A percentile compares a stretch with the other conserved stretches of the same genome.
Evolutionary conservation across 30 jellyfish, hydroid and myxozoan genomes (phyloP).

Genomic region (Aurelia sp.): DNA sequence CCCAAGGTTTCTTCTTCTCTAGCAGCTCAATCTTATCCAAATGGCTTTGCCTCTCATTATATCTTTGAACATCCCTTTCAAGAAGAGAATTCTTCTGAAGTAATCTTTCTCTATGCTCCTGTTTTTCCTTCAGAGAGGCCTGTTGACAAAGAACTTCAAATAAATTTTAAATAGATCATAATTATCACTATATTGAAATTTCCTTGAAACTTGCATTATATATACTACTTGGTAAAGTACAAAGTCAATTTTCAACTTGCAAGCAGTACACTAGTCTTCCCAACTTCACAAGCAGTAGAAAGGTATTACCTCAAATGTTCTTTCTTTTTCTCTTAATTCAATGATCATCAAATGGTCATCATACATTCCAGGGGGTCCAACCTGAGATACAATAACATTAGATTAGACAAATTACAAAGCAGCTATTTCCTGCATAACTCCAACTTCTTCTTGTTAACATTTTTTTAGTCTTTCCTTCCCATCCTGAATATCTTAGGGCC

Average conservation of each 20-base stretch:
- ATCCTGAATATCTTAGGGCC: too few species aligned
- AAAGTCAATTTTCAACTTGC: too few species aligned
- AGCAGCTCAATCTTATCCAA: constrained; percentile 61
- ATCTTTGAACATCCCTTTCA: constrained; percentile 88
- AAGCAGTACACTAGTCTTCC: too few species aligned
- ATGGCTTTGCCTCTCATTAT: constrained; percentile 84
- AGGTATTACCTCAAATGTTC: constrained; percentile 36
- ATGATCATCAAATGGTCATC: constrained; percentile 65
- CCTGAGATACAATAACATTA: constrained; percentile 28
- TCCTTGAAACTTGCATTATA: too few species aligned
- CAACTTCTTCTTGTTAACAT: too few species aligned
- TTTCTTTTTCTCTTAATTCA: constrained; percentile 48
- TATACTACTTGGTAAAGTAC: too few species aligned
- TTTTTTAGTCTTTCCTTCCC: too few species aligned
- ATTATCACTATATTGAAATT: too few species aligned
- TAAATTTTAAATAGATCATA: neutral
- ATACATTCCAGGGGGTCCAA: constrained; percentile 93
- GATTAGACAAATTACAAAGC: too few species aligned
- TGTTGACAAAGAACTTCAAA: constrained; percentile 2
- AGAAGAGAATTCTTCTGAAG: constrained; percentile 70
- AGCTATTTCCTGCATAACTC: too few species aligned
- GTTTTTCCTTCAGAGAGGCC: constrained; percentile 61
- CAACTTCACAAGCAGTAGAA: too few species aligned
- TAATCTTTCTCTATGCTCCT: constrained; percentile 70
- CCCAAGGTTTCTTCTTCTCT: constrained; percentile 94